phyloP scores from a whole-genome alignment of 1,140 invertebrate genomes.

The Bombus pascuorum region DNA sequence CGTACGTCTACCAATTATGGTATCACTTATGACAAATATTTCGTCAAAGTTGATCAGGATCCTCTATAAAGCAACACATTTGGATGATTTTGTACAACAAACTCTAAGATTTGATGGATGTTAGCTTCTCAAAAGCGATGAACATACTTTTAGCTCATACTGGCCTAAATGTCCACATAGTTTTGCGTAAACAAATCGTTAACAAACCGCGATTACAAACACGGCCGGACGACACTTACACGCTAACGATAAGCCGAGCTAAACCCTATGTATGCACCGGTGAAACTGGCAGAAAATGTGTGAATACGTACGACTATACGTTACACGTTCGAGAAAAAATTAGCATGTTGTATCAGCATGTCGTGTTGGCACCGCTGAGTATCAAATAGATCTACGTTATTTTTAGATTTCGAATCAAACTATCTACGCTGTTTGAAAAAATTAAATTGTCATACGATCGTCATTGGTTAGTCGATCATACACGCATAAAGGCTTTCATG shows the following conservation, averaged over 20 bases:
- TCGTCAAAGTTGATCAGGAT: not conserved
- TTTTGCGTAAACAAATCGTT: constrained; percentile 14
- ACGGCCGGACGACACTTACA: constrained; percentile 21
- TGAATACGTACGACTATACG: not conserved
- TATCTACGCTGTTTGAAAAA: not conserved
- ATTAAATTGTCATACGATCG: not conserved
- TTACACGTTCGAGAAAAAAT: not conserved
- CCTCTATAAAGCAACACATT: constrained; percentile 29
- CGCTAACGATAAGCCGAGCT: constrained; percentile 28
- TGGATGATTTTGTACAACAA: constrained; percentile 3
- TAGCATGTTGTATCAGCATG: not conserved
- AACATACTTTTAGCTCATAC: constrained; percentile 10
- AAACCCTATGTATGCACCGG: not conserved
- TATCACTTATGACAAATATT: not conserved
- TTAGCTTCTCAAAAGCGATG: not conserved
- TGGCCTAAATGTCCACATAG: constrained; percentile 46
- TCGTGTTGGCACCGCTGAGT: constrained; percentile 20
- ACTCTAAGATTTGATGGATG: not conserved
- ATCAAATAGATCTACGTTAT: constrained; percentile 29
- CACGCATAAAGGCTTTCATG: no score
- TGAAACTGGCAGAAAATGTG: constrained; percentile 10
- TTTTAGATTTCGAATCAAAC: not conserved
- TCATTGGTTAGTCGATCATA: not conserved
- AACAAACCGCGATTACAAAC: not conserved
- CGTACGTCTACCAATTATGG: constrained; percentile 11